Evolutionary conservation across 2,888 invertebrate genomes (phyloP).

Genomic region (Tuta absoluta): DNA sequence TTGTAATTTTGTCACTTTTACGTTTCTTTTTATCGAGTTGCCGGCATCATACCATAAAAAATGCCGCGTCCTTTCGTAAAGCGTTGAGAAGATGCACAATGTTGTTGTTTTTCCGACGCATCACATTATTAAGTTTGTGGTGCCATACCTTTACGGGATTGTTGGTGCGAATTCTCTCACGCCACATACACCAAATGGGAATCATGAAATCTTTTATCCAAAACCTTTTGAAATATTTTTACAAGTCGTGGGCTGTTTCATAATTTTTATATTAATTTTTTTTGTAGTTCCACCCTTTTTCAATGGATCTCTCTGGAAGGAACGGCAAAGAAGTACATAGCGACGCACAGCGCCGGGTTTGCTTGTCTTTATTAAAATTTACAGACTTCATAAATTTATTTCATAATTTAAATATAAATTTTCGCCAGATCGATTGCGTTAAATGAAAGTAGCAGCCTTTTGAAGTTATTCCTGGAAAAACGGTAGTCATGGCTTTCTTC

Average conservation of each 20-base stretch:
- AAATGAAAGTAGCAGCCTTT: constrained; percentile 30
- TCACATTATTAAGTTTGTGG: neutral
- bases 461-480: constrained; percentile 20
- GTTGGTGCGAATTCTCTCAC: neutral
- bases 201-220: constrained; percentile 1
- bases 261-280: neutral
- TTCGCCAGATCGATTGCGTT: constrained; percentile 26
- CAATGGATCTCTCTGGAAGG: neutral
- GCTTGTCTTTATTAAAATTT: constrained; percentile 8
- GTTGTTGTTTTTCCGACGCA: neutral
- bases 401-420: too few species aligned
- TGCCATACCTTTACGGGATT: neutral
- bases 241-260: neutral
- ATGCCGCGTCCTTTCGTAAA: neutral
- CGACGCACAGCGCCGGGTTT: neutral
- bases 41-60: neutral
- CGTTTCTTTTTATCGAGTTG: neutral
- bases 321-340: neutral
- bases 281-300: neutral
- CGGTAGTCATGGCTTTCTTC: constrained; percentile 23
- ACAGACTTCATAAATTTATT: constrained; percentile 20
- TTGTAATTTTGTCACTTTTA: neutral
- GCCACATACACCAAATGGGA: neutral
- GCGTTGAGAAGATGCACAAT: neutral
- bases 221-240: constrained; percentile 1